These are phyloP conservation scores for Euleptes europaea DNA, from an alignment of 2,113 vertebrate genomes.

Conservation along the genomic window DNA sequence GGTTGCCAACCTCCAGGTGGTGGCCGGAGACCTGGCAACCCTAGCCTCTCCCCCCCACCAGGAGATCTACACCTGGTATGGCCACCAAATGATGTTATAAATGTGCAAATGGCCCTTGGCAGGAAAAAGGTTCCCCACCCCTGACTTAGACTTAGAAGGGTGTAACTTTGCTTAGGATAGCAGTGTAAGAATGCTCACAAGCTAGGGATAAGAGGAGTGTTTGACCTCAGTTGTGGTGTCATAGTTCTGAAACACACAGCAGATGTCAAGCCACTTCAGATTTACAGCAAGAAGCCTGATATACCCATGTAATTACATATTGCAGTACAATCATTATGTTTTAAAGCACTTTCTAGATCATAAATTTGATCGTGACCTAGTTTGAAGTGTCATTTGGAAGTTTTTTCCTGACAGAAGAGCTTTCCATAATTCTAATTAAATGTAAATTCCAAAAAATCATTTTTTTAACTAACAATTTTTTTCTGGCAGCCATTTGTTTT, in stretches of 20 bases:
- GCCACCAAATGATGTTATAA: no score
- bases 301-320: not conserved
- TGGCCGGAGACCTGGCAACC: no score
- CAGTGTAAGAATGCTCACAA: not conserved
- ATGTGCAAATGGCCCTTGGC: no score
- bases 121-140: no score
- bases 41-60: no score
- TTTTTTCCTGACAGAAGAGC: not conserved
- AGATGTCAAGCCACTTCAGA: not conserved
- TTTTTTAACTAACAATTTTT: not conserved
- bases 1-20: no score
- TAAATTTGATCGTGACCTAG: not conserved
- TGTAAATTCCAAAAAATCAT: conserved; percentile 24
- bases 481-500: conserved; percentile 30
- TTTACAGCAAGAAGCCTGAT: not conserved
- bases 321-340: not conserved
- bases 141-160: no score
- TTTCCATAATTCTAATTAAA: conserved; percentile 33
- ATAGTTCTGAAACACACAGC: not conserved
- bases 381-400: not conserved
- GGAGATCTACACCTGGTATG: no score
- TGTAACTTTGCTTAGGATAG: no score
- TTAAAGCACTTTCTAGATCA: not conserved
- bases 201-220: not conserved
- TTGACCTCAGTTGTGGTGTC: not conserved